Evolutionary conservation across 2,888 invertebrate genomes (phyloP).

Genomic region (Listrodromus nycthemerus): DNA sequence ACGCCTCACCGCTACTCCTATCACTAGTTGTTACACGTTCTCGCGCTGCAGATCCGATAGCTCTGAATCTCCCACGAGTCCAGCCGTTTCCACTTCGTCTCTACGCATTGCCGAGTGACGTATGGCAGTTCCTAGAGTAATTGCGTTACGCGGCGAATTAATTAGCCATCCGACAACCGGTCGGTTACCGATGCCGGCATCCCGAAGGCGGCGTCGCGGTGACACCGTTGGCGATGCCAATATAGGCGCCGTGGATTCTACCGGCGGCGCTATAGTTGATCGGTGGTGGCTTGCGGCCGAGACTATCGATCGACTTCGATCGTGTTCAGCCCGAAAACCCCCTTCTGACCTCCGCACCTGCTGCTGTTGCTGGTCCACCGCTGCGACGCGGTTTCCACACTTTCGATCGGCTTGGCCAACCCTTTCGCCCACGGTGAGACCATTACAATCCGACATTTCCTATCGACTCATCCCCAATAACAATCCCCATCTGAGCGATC

Average conservation of each 20-base stretch:
- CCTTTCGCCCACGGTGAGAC: not conserved
- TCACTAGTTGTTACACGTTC: conserved; percentile 50
- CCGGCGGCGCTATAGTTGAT: conserved; percentile 24
- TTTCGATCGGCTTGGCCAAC: conserved; percentile 21
- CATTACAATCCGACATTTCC: too few species aligned
- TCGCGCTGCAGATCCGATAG: conserved; percentile 53
- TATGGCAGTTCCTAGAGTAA: conserved; percentile 71
- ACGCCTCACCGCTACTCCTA: conserved; percentile 7
- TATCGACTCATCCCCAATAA: too few species aligned
- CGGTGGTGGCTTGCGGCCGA: conserved; percentile 70
- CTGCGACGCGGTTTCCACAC: conserved; percentile 44
- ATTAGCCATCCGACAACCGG: conserved; percentile 77
- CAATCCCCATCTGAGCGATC: too few species aligned
- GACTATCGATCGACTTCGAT: conserved; percentile 71
- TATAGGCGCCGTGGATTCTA: conserved; percentile 12
- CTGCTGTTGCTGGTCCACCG: conserved; percentile 13
- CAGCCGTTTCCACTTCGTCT: conserved; percentile 22
- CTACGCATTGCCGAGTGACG: conserved; percentile 36
- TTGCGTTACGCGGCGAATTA: conserved; percentile 80
- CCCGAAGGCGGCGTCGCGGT: conserved; percentile 67
- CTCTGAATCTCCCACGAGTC: conserved; percentile 59
- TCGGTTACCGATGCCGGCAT: conserved; percentile 70
- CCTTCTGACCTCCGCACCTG: conserved; percentile 48
- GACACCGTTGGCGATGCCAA: conserved; percentile 61
- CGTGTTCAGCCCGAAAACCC: conserved; percentile 22